A percentile compares a stretch with the other conserved stretches of the same genome.
Conservation (phyloP, 2,797 vertebrate genomes). For the Coccyzus lansbergi region DNA sequence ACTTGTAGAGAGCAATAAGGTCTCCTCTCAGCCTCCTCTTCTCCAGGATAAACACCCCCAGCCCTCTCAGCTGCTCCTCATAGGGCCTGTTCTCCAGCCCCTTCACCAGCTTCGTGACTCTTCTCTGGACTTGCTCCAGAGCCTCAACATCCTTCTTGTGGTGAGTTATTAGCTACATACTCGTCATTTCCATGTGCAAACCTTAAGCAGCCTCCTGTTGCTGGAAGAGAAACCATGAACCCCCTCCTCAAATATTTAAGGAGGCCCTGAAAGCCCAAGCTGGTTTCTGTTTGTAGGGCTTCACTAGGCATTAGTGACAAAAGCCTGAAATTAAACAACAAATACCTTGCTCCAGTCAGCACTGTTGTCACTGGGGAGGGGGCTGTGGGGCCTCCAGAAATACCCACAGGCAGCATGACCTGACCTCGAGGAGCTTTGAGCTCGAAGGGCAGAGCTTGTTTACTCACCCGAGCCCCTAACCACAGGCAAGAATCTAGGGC, state of each 20-base stretch:
- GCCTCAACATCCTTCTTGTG: too few species aligned
- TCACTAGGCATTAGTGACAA: neutral
- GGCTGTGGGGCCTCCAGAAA: neutral
- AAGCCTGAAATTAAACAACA: neutral
- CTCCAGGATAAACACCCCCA: too few species aligned
- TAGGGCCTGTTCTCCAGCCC: too few species aligned
- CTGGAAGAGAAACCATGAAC: neutral
- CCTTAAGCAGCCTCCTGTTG: neutral
- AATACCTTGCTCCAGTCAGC: neutral
- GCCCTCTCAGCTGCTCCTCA: too few species aligned
- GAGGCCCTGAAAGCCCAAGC: neutral
- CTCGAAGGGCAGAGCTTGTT: neutral
- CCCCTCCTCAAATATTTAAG: neutral
- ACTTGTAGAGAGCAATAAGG: too few species aligned
- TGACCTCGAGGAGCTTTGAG: neutral
- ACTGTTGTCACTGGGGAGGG: accelerated
- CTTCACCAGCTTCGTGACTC: too few species aligned
- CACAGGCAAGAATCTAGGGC: accelerated
- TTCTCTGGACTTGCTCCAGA: too few species aligned
- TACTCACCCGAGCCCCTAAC: neutral
- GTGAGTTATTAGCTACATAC: neutral
- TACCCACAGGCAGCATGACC: neutral
- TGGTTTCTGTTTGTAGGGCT: neutral
- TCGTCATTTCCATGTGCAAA: neutral
- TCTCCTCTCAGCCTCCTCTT: too few species aligned